Conservation (phyloP, 1,140 invertebrate genomes). For the Akabosia matsudoensis region DNA sequence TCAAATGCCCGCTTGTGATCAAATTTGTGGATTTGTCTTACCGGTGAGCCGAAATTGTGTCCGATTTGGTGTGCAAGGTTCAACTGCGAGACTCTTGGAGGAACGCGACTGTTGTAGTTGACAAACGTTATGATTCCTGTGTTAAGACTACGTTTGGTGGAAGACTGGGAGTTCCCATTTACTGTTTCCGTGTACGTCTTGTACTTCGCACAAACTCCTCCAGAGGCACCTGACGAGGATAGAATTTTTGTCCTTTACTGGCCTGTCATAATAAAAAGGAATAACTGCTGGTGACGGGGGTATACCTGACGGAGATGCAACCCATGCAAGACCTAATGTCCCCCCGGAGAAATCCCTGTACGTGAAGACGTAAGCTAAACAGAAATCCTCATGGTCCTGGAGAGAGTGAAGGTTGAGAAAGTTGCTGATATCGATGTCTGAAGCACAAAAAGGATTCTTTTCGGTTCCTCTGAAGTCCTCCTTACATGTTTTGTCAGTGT, state of each 20-base stretch:
- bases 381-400: constrained; percentile 95
- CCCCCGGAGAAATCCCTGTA: constrained; percentile 95
- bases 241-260: background rate
- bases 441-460: constrained; percentile 89
- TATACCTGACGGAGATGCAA: constrained; percentile 81
- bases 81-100: constrained; percentile 92
- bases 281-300: constrained; percentile 16
- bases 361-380: constrained; percentile 97
- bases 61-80: constrained; percentile 99
- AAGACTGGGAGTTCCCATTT: constrained; percentile 81
- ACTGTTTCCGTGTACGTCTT: constrained; percentile 95
- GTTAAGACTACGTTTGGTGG: constrained; percentile 90
- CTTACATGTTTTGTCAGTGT: constrained; percentile 78
- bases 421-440: constrained; percentile 98
- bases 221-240: constrained; percentile 73
- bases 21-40: constrained; percentile 54
- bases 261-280: no score
- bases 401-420: constrained; percentile 97
- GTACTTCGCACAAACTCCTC: constrained; percentile 97
- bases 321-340: constrained; percentile 96
- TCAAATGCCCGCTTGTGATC: background rate
- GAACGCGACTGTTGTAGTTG: constrained; percentile 96
- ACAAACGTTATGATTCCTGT: constrained; percentile 99
- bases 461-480: constrained; percentile 61
- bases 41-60: constrained; percentile 97